phyloP scores from a whole-genome alignment of 2,888 invertebrate species.

The Sinotaia quadrata region DNA sequence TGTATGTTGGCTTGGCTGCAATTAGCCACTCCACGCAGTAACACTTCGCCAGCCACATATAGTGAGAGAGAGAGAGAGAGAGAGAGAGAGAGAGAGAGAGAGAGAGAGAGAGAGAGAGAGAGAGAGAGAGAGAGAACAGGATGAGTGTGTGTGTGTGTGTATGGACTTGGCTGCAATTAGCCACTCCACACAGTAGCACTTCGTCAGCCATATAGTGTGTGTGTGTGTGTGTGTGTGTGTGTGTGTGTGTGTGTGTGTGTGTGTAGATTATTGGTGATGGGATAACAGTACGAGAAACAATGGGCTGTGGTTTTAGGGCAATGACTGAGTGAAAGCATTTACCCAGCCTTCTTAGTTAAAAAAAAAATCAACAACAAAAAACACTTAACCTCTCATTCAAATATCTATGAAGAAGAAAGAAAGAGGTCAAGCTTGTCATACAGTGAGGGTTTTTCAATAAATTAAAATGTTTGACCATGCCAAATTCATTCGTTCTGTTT shows the following conservation, averaged over 20 bases:
- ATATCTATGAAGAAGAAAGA: too few species aligned
- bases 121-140: neutral
- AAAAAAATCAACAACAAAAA: too few species aligned
- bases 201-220: neutral
- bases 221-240: neutral
- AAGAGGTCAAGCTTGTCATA: too few species aligned
- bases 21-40: neutral
- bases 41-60: neutral
- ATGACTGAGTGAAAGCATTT: too few species aligned
- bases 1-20: neutral
- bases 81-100: constrained; percentile 8
- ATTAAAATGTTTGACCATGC: too few species aligned
- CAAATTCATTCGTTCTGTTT: too few species aligned
- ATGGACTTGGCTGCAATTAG: neutral
- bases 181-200: neutral
- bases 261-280: neutral
- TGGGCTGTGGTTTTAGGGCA: too few species aligned
- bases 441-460: too few species aligned
- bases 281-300: too few species aligned
- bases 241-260: neutral
- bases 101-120: constrained; percentile 1
- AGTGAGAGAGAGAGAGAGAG: neutral
- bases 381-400: too few species aligned
- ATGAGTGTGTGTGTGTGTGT: neutral
- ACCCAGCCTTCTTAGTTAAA: too few species aligned